These are phyloP conservation scores for Himalopsyche phryganea DNA, from an alignment of 1,140 invertebrate species.

Conservation along the genomic window DNA sequence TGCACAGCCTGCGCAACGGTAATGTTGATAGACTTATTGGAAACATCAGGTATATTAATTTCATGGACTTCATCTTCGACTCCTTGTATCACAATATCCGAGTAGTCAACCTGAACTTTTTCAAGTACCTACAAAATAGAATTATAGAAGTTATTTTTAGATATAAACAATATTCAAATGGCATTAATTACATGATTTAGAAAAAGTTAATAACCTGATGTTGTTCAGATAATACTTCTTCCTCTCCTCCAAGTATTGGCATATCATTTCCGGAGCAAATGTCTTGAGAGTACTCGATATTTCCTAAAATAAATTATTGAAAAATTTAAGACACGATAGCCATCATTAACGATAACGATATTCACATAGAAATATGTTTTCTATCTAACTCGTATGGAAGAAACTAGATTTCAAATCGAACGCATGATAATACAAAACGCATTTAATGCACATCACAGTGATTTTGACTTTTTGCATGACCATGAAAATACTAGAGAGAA, in stretches of 20 bases:
- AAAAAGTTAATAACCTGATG: neutral
- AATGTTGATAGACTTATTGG: too few species aligned
- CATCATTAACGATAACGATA: too few species aligned
- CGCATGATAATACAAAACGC: too few species aligned
- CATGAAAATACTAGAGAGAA: too few species aligned
- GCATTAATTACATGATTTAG: too few species aligned
- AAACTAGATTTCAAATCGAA: constrained; percentile 8
- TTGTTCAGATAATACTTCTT: constrained; percentile 17
- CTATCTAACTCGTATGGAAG: neutral
- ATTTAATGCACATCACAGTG: too few species aligned
- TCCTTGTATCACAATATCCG: neutral
- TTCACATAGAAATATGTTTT: too few species aligned
- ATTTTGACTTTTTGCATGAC: too few species aligned
- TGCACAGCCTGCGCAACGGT: neutral
- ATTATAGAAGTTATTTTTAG: too few species aligned
- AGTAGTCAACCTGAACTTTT: neutral
- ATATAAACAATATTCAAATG: too few species aligned
- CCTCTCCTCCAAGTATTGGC: constrained; percentile 15
- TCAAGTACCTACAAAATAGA: neutral
- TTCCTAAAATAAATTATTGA: neutral
- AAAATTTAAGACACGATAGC: too few species aligned
- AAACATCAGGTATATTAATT: neutral
- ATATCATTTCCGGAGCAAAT: constrained; percentile 2
- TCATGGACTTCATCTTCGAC: neutral
- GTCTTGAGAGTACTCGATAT: constrained; percentile 10